phyloP scores from a whole-genome alignment of 53 echinoderm and acorn worm genomes.

The Luidia sarsii region DNA sequence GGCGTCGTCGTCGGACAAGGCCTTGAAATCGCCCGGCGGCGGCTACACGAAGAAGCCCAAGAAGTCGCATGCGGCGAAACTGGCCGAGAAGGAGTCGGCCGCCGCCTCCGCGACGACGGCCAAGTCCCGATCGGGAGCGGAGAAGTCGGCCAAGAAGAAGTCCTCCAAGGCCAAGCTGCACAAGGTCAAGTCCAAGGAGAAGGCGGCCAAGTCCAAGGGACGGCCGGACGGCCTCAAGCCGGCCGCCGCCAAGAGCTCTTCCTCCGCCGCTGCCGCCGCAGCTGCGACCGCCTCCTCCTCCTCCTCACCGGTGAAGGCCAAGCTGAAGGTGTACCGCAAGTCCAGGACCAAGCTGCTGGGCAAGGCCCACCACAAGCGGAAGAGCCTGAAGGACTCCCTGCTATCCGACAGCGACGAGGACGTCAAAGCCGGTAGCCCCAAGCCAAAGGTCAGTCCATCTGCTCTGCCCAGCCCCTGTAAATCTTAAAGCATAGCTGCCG shows the following conservation, averaged over 20 bases:
- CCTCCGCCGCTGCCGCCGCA: constrained; percentile 8
- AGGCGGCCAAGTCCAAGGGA: constrained; percentile 23
- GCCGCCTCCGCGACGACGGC: not conserved
- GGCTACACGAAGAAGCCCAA: constrained; percentile 28
- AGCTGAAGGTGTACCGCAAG: constrained; percentile 58
- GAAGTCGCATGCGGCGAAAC: constrained; percentile 20
- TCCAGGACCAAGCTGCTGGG: constrained; percentile 20
- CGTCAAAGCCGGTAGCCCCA: not conserved
- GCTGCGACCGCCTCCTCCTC: not conserved
- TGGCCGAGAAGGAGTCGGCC: constrained; percentile 25
- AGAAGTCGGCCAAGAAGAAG: constrained; percentile 3
- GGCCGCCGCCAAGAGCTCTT: constrained; percentile 14
- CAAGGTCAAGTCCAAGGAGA: constrained; percentile 19
- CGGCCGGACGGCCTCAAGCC: too few species aligned
- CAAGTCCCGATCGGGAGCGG: constrained; percentile 8
- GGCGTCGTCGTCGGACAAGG: constrained; percentile 14
- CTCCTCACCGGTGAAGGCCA: constrained; percentile 32
- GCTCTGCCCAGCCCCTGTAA: constrained; percentile 2
- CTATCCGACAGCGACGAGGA: constrained; percentile 28
- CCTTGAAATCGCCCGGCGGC: constrained; percentile 18
- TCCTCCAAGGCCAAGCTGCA: constrained; percentile 1
- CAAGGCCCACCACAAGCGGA: constrained; percentile 7
- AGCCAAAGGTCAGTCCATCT: constrained; percentile 37
- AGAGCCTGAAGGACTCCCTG: constrained; percentile 13
- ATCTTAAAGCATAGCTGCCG: too few species aligned